These are phyloP conservation scores for Gryllus longicercus DNA, from an alignment of 2,888 invertebrate species.

Conservation along the genomic window DNA sequence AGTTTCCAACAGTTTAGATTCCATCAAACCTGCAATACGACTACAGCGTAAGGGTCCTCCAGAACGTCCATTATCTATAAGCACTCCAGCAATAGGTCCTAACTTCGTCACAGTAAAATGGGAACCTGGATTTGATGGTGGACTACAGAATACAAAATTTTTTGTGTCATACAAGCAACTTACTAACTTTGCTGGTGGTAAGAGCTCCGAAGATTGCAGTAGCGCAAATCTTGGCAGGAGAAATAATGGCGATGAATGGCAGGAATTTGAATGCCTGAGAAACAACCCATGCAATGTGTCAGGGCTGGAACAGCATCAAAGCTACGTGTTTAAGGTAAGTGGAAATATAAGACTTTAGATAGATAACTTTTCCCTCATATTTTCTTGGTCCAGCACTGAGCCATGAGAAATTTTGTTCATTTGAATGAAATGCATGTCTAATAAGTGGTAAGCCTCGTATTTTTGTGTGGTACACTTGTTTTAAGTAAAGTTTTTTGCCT, in stretches of 20 bases:
- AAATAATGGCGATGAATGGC: conserved; percentile 59
- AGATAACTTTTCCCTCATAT: background rate
- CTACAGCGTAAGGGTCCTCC: conserved; percentile 85
- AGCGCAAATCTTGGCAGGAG: conserved; percentile 31
- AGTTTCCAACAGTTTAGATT: conserved; percentile 79
- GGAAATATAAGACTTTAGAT: background rate
- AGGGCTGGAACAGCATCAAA: conserved; percentile 79
- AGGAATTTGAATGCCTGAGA: conserved; percentile 80
- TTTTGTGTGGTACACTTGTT: too few relatives aligned
- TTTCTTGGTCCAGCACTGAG: too few relatives aligned
- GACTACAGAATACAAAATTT: conserved; percentile 79
- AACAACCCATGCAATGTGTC: conserved; percentile 86
- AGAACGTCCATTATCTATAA: conserved; percentile 66
- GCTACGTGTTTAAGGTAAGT: conserved; percentile 77
- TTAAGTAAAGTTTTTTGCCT: too few relatives aligned
- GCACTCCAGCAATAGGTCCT: conserved; percentile 70
- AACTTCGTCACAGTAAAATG: conserved; percentile 77
- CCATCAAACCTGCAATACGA: conserved; percentile 68
- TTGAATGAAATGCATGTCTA: too few relatives aligned
- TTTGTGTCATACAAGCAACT: conserved; percentile 77
- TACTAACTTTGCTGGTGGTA: conserved; percentile 50
- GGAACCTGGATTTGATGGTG: conserved; percentile 90
- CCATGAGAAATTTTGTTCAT: too few relatives aligned
- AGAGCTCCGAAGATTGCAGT: conserved; percentile 50
- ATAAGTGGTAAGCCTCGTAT: too few relatives aligned